Percentiles rank a stretch among this genome's conserved stretches.
Conservation (phyloP, 2,797 vertebrate species). For the Sarcoramphus papa region DNA sequence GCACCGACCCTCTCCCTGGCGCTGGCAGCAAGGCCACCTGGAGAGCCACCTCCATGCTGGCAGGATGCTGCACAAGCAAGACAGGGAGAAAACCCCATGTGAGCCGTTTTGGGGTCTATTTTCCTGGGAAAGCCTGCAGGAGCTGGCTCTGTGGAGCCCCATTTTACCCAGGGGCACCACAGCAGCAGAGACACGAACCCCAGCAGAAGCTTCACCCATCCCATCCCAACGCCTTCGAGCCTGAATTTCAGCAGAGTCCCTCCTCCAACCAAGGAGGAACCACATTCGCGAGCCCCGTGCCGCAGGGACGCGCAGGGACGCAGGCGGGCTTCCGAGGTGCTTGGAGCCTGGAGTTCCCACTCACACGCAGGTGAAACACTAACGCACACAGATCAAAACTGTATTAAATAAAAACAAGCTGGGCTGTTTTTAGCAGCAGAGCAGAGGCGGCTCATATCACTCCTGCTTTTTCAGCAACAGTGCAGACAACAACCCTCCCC, state of each 20-base stretch:
- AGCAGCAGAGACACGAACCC: background rate
- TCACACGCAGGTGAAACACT: constrained; percentile 23
- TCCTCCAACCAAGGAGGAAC: background rate
- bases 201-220: background rate
- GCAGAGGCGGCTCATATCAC: constrained; percentile 49
- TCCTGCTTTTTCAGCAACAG: constrained; percentile 44
- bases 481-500: constrained; percentile 16
- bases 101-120: background rate
- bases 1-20: background rate
- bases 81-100: background rate
- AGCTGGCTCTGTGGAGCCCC: background rate
- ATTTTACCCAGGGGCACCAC: background rate
- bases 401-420: constrained; percentile 36
- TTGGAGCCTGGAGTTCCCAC: background rate
- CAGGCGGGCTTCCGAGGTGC: background rate
- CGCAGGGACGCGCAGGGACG: background rate
- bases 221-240: background rate
- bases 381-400: constrained; percentile 15
- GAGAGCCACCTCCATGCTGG: background rate
- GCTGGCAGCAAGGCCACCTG: background rate
- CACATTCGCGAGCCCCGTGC: background rate
- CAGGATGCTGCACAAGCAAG: background rate
- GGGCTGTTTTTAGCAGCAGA: constrained; percentile 45
- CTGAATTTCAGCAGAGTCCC: background rate
- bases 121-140: background rate